phyloP scores from a whole-genome alignment of 2,113 vertebrate genomes.

The Macrotis lagotis region DNA sequence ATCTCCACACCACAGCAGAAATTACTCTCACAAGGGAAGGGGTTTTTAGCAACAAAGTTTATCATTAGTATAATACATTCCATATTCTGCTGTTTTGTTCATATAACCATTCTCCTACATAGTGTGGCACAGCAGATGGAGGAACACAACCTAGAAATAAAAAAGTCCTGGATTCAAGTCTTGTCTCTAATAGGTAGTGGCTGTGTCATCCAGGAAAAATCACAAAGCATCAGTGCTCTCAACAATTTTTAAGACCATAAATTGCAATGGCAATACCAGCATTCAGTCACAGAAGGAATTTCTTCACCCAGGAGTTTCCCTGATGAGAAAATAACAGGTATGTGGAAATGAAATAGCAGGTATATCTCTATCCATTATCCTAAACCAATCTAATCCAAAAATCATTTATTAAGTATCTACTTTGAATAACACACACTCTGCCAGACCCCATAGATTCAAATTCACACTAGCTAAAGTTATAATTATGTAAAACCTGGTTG shows the following conservation, averaged over 20 bases:
- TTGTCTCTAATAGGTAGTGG: background rate
- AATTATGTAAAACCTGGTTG: background rate
- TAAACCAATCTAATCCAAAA: background rate
- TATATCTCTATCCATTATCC: background rate
- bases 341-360: background rate
- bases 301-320: background rate
- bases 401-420: background rate
- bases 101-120: background rate
- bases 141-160: background rate
- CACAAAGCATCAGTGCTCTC: background rate
- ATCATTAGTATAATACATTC: conserved; percentile 26
- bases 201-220: background rate
- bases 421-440: background rate
- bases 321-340: background rate
- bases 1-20: conserved; percentile 67
- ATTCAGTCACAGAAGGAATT: background rate
- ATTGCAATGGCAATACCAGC: background rate
- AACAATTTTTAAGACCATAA: background rate
- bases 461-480: background rate
- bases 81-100: conserved; percentile 60
- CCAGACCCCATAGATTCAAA: background rate
- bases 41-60: conserved; percentile 66
- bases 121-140: background rate
- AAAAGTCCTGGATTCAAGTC: background rate
- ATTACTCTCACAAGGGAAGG: conserved; percentile 61